Base-by-base conservation (phyloP, 2,797 vertebrate genomes). In the Coendou prehensilis region DNA sequence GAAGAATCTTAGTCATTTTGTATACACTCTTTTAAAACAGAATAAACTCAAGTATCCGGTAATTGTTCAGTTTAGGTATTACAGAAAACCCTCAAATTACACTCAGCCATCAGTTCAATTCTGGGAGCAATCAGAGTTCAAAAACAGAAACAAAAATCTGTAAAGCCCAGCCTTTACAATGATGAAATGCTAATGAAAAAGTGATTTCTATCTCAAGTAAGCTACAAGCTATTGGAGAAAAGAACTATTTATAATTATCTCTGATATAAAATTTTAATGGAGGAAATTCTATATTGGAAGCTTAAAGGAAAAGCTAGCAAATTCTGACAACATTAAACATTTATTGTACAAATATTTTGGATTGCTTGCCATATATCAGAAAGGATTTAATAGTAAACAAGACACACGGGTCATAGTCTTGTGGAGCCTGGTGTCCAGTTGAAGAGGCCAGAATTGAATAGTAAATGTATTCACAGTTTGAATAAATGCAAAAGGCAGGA, bases 241-340 rank as follows among this genome's bases (percentile, higher is more conserved):
- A 89, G 37, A 30, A 17, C 41, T 95, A 63, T 94, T 96, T 94
- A 63, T 93, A 96, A 96, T 96, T 91, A 79, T 33, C n/a, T 94
- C 81, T 87, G 64, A 85, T 90, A 94, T 84, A 89, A 95, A 86
- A 73, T 64, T 95, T 95, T 96, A 89, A 93, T 90, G 76, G 93
- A 93, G 76, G 73, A 95, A 91, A 85, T 94, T 87, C 37, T 69
- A 59, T 64, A 57, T 63, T 78, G 41, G 69, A 93, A 94, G 22
- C n/a, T 91, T 96, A 89, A 93, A 94, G 59, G 80, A 92, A 94
- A 89, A 94, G 20, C 37, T 47, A 95, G 47, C 28, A 93, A 75
- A 96, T 89, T 89, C 80, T 79, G 71, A 89, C 84, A 73, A 54
- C 26, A 47, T 95, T 94, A 89, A 93, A 91, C 59, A 87, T 89